A percentile compares a stretch with the other conserved stretches of the same genome.
phyloP scores from a whole-genome alignment of 2,113 vertebrate species.

The Cheirogaleus medius region DNA sequence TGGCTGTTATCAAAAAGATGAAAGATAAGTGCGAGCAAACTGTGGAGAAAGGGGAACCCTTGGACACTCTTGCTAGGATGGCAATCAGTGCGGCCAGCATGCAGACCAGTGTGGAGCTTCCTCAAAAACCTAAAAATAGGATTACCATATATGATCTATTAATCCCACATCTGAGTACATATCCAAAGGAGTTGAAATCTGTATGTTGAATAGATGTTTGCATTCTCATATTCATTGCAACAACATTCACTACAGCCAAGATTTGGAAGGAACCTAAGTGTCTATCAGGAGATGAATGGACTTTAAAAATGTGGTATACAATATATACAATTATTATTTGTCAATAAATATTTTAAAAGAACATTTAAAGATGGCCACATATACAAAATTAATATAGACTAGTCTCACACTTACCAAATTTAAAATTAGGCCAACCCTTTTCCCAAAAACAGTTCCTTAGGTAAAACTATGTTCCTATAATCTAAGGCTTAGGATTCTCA shows the following conservation, averaged over 20 bases:
- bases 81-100: background rate
- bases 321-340: background rate
- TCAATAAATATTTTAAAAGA: conserved; percentile 16
- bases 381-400: conserved; percentile 9
- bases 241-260: background rate
- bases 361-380: background rate
- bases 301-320: background rate
- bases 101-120: background rate
- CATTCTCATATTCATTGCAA: too few relatives aligned
- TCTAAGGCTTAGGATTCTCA: background rate
- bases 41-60: background rate
- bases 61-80: background rate
- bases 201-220: background rate
- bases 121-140: background rate
- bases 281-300: background rate
- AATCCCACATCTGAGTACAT: background rate
- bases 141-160: background rate
- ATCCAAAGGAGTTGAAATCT: background rate
- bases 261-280: background rate
- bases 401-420: background rate
- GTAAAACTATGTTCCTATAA: conserved; percentile 14
- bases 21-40: background rate
- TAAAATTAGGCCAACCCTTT: conserved; percentile 21
- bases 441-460: background rate
- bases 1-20: background rate